Percentiles rank a stretch among this genome's conserved stretches.
Evolutionary conservation across 2,888 invertebrate genomes (phyloP).

Genomic region (Meganola albula): DNA sequence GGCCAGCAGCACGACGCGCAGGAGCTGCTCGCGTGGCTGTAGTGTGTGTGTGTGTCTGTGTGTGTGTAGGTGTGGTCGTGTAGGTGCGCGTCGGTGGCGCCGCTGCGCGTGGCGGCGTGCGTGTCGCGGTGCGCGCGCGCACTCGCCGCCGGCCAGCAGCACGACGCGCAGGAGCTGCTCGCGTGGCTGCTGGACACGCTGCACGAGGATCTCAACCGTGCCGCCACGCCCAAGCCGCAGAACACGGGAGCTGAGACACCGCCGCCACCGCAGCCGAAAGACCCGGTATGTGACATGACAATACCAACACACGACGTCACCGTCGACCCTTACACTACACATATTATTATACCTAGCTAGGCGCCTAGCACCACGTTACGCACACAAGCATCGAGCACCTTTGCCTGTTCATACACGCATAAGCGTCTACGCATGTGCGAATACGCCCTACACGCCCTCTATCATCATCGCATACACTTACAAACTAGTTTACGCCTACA

Average conservation of each 20-base stretch:
- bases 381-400: too few relatives aligned
- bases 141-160: slow-evolving; percentile 93
- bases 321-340: too few relatives aligned
- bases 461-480: too few relatives aligned
- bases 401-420: too few relatives aligned
- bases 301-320: too few relatives aligned
- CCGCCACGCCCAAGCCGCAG: slow-evolving; percentile 51
- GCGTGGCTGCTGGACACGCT: slow-evolving; percentile 94
- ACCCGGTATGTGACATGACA: too few relatives aligned
- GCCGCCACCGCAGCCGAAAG: not conserved
- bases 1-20: slow-evolving; percentile 97
- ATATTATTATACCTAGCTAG: too few relatives aligned
- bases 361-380: too few relatives aligned
- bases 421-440: too few relatives aligned
- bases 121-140: slow-evolving; percentile 91
- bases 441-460: too few relatives aligned
- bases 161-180: slow-evolving; percentile 95
- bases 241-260: too few relatives aligned
- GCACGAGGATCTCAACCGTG: slow-evolving; percentile 94
- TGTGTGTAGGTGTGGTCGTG: slow-evolving; percentile 85
- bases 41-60: slow-evolving; percentile 41
- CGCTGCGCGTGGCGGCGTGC: slow-evolving; percentile 89
- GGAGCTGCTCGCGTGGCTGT: slow-evolving; percentile 92
- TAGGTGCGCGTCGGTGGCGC: slow-evolving; percentile 88
- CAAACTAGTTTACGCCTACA: too few relatives aligned